These are phyloP conservation scores for Oreortyx pictus DNA, from an alignment of 2,797 vertebrate genomes.

Conservation along the genomic window DNA sequence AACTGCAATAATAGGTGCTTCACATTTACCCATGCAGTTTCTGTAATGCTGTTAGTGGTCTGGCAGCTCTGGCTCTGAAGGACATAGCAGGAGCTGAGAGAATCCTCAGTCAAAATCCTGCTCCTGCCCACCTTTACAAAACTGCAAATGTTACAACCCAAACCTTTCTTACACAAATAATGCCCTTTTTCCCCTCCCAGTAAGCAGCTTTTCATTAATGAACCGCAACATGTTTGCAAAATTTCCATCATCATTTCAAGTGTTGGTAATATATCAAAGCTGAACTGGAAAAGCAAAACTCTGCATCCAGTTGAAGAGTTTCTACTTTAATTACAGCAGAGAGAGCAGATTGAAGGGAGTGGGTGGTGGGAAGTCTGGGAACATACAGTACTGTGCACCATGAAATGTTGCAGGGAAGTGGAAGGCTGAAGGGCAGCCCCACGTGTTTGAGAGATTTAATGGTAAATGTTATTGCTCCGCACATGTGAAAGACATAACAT, in stretches of 20 bases:
- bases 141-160: neutral
- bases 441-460: conserved; percentile 52
- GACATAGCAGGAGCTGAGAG: neutral
- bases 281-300: conserved; percentile 59
- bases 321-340: conserved; percentile 61
- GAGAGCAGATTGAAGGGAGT: conserved; percentile 69
- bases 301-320: conserved; percentile 57
- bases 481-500: conserved; percentile 75
- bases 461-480: conserved; percentile 72
- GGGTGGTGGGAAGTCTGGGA: conserved; percentile 68
- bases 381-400: conserved; percentile 59
- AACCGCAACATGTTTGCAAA: conserved; percentile 8
- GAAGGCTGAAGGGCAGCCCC: conserved; percentile 71
- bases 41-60: neutral
- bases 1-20: neutral
- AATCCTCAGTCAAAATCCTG: neutral
- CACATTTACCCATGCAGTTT: neutral
- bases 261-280: conserved; percentile 36
- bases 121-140: neutral
- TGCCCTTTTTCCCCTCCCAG: neutral
- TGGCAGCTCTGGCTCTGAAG: neutral
- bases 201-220: conserved; percentile 14
- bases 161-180: neutral
- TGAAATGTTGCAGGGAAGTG: conserved; percentile 44
- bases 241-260: neutral